Evolutionary conservation across 1,140 invertebrate species (phyloP).

Genomic region (Linepithema humile): DNA sequence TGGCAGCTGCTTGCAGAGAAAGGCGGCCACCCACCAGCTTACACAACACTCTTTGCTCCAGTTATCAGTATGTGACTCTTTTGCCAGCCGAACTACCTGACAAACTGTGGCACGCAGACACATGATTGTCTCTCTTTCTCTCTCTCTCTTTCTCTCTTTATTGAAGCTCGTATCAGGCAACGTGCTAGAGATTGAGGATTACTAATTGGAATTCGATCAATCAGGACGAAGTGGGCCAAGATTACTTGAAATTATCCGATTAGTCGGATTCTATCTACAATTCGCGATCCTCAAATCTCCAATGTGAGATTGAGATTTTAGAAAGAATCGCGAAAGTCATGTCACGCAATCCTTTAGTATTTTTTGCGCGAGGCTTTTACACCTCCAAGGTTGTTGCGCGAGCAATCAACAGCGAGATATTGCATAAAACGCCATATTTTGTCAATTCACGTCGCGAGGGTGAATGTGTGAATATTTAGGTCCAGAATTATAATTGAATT

Average conservation of each 20-base stretch:
- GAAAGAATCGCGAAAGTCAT: too few relatives aligned
- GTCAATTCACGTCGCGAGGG: background rate
- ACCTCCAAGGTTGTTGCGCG: background rate
- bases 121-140: constrained; percentile 22
- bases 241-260: too few relatives aligned
- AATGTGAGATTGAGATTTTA: too few relatives aligned
- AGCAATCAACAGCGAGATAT: constrained; percentile 17
- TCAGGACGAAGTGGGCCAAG: background rate
- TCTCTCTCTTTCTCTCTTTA: background rate
- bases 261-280: too few relatives aligned
- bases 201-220: background rate
- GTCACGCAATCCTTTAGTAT: too few relatives aligned
- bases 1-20: constrained; percentile 59
- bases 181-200: too few relatives aligned
- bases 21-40: constrained; percentile 71
- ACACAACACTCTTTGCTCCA: constrained; percentile 71
- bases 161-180: too few relatives aligned
- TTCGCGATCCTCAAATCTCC: too few relatives aligned
- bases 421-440: constrained; percentile 18
- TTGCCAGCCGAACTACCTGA: constrained; percentile 50
- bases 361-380: constrained; percentile 20
- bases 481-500: background rate
- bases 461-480: background rate
- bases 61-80: constrained; percentile 69
- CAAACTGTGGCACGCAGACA: constrained; percentile 52